Base-by-base conservation (phyloP, 2,113 vertebrate species). In the Nipponia nippon region DNA sequence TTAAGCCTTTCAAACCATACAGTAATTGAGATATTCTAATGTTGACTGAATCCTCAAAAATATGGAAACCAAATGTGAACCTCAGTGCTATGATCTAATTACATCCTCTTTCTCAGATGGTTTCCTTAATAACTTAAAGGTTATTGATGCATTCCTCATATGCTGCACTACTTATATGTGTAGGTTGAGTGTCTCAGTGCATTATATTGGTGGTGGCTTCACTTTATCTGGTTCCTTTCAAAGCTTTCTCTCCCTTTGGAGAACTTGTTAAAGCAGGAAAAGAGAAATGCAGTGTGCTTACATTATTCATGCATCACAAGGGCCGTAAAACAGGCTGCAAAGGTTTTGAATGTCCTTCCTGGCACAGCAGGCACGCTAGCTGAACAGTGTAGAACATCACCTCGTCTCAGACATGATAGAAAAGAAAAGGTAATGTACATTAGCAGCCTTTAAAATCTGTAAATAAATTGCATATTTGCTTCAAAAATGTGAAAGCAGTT, bases 11-110 rank as follows among this genome's bases (percentile, higher is more conserved):
- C 93, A 96, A 94, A 83, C 86, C 87, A 69, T 96, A 82, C 85
- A 96, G 84, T 96, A 96, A 97, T 97, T 98, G 95, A 97, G 94
- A 98, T 96, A 95, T 97, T 97, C 97, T 98, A 93, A 93, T 86
- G 95, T 96, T 95, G 93, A 97, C 89, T 92, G 89, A 88, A 86
- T 96, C 80, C 50, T 93, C 71, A 79, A 88, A 97, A 98, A 96
- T 97, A 97, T 97, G 97, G 96, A 95, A 96, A 95, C 97, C 96
- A 97, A 97, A 97, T 97, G 96, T 97, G 95, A 92, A 46, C 26
- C 42, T 84, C 90, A 32, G 70, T 94, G 76, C 96, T 86, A 38
- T 95, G 94, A 95, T 96, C 95, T 97, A 97, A 96, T 96, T 95
- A 87, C 96, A 94, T 97, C 91, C 79, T 96, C 70, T 83, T 95